Evolutionary conservation across 2,797 vertebrate genomes (phyloP), one percentile per base, ranked within the genome.

Genomic region (Catamblyrhynchus diadema): DNA sequence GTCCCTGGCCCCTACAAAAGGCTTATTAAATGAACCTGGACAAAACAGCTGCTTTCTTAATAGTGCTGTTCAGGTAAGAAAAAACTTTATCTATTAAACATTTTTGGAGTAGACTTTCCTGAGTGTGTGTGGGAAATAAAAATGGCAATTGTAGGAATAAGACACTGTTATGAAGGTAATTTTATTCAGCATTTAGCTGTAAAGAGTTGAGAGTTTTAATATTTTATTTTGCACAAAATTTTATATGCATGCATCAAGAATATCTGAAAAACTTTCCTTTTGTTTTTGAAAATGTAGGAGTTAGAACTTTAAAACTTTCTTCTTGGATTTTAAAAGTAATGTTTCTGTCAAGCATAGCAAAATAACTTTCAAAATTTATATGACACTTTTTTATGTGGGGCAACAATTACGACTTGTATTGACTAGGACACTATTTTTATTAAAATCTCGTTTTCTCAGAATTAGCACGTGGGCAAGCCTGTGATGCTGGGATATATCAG

Each of bases 41-140:
- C 99, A 99, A 96, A 99, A 99, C 98, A 99, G 98, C 98, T 99
- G 99, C 97, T 99, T 99, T 96, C 99, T 99, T 86, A 99, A 99
- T 96, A 99, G 99, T 74, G 99, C 99, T 39, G 98, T 99, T 82
- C 99, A 99, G 99, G 99, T 99, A 97, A 96, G 98, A 56, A 42
- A 32, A n/a, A 27, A 4, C 2, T 42, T 62, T 1, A 12, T 62
- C 74, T 92, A 41, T 47, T 66, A 28, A 87, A 11, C 15, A 7
- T 21, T 71, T 30, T 45, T n/a, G 39, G 3, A 74, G 14, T 24
- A 33, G 35, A 8, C 8, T 66, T 85, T 48, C 25, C 12, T 10
- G 28, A 48, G 32, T 42, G 23, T 41, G 11, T 35, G 15, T 11
- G 51, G 16, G 14, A 47, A 53, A 47, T 47, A 33, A 53, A 27